Conservation (phyloP, 2,113 vertebrate genomes). For the Ginglymostoma cirratum region DNA sequence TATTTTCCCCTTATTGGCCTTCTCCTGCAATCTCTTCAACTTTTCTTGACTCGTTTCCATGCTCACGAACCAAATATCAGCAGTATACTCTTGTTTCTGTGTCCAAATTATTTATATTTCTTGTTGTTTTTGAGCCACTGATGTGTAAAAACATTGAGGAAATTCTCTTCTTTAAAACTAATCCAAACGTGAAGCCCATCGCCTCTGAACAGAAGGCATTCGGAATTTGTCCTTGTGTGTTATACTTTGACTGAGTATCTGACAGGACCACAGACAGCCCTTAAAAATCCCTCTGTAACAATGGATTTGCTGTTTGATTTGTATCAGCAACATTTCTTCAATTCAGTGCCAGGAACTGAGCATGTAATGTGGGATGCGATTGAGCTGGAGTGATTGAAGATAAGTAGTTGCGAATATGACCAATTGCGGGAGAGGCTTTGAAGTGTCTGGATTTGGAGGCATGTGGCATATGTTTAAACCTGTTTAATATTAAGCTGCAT, state of each 20-base stretch:
- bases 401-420: neutral
- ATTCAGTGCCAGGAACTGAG: neutral
- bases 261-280: neutral
- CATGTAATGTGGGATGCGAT: neutral
- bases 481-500: neutral
- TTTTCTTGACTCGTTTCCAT: neutral
- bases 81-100: neutral
- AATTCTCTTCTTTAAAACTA: neutral
- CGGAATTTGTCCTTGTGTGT: neutral
- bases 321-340: neutral
- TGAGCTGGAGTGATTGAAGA: slow-evolving; percentile 3
- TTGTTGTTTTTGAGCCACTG: neutral
- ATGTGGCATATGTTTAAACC: neutral
- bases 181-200: neutral
- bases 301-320: neutral
- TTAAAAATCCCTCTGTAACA: neutral
- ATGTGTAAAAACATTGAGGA: neutral
- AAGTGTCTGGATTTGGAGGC: neutral
- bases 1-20: neutral
- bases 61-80: neutral
- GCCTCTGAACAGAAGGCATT: neutral
- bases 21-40: neutral
- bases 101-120: neutral
- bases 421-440: neutral
- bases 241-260: neutral